Evolutionary conservation across 2,888 invertebrate genomes (phyloP).

Genomic region (Belgica antarctica): DNA sequence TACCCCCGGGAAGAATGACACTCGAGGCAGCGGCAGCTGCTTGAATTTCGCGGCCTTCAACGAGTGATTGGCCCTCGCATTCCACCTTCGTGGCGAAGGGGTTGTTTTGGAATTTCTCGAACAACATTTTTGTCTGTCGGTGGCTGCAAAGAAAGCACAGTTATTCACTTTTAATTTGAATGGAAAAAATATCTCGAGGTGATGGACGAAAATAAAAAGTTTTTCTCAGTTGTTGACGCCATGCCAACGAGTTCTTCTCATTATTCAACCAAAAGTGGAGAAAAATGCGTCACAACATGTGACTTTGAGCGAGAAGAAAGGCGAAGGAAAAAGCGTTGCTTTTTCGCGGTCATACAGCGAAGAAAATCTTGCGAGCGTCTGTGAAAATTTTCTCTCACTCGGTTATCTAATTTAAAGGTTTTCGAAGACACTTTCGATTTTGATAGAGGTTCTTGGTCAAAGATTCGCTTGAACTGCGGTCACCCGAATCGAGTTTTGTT

Average conservation of each 20-base stretch:
- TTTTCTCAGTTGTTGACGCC: slow-evolving; percentile 7
- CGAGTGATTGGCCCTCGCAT: slow-evolving; percentile 62
- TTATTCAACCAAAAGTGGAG: not conserved
- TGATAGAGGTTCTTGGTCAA: not conserved
- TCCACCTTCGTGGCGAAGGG: slow-evolving; percentile 62
- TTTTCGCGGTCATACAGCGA: slow-evolving; percentile 28
- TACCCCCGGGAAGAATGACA: slow-evolving; percentile 35
- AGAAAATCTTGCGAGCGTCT: not conserved
- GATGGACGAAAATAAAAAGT: slow-evolving; percentile 1
- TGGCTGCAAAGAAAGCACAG: not conserved
- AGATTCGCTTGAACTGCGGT: not conserved
- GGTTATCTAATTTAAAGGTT: slow-evolving; percentile 1
- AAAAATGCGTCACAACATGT: slow-evolving; percentile 30
- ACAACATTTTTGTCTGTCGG: slow-evolving; percentile 22
- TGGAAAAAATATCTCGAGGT: too few species aligned
- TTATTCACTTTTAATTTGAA: not conserved
- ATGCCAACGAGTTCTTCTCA: slow-evolving; percentile 8
- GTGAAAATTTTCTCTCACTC: not conserved
- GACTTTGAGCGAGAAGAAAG: slow-evolving; percentile 13
- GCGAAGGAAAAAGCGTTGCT: not conserved
- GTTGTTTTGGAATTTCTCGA: slow-evolving; percentile 42
- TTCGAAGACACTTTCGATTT: slow-evolving; percentile 10
- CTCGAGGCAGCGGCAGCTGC: slow-evolving; percentile 46
- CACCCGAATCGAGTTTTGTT: slow-evolving; percentile 4
- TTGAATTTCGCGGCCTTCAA: slow-evolving; percentile 44